A percentile compares a stretch with the other conserved stretches of the same genome.
These are phyloP conservation scores for Lycocorax pyrrhopterus DNA, from an alignment of 2,113 vertebrate species.

Conservation along the genomic window DNA sequence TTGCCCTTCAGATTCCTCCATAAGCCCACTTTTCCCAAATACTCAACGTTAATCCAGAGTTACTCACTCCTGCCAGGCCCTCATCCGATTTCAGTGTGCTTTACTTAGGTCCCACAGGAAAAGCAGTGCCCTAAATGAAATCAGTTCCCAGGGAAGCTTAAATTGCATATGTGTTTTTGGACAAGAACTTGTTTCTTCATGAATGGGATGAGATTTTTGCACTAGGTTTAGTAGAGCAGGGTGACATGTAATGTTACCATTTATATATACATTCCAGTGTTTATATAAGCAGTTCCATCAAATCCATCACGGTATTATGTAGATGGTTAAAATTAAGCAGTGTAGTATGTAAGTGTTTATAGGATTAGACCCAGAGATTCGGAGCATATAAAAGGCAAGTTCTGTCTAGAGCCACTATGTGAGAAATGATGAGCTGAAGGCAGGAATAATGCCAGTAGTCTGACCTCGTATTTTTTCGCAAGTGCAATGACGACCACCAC, in stretches of 20 bases:
- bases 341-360: background rate
- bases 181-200: background rate
- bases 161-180: background rate
- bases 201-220: background rate
- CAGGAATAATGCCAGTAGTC: background rate
- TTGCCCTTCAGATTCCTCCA: background rate
- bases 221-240: background rate
- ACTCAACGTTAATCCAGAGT: background rate
- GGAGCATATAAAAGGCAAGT: background rate
- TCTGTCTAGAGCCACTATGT: background rate
- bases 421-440: background rate
- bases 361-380: constrained; percentile 2
- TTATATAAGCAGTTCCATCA: background rate
- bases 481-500: background rate
- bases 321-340: constrained; percentile 3
- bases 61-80: background rate
- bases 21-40: background rate
- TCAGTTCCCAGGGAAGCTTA: background rate
- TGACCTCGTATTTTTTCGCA: background rate
- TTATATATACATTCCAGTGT: background rate
- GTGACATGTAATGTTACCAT: background rate
- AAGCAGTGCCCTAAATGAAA: background rate
- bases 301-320: background rate
- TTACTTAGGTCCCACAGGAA: background rate
- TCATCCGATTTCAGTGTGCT: background rate